These are phyloP conservation scores for Tylochromis polylepis DNA, from an alignment of 2,113 vertebrate genomes.

Conservation along the genomic window DNA sequence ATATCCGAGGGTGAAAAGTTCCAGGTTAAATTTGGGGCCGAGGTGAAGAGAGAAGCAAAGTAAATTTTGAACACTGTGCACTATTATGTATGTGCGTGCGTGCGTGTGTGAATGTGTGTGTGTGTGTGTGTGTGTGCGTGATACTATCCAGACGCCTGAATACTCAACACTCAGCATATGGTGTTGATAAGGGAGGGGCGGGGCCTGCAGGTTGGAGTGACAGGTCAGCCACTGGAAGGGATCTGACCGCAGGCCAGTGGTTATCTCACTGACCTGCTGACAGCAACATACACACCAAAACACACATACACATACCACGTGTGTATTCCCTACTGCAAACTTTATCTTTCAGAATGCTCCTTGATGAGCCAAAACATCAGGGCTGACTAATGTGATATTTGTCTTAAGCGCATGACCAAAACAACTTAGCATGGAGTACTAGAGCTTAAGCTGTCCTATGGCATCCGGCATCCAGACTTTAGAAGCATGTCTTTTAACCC, in stretches of 20 bases:
- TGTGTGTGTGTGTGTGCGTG: background rate
- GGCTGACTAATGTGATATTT: background rate
- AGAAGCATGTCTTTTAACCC: background rate
- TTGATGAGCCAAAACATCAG: background rate
- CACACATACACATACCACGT: background rate
- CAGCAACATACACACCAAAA: background rate
- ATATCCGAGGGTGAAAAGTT: constrained; percentile 9
- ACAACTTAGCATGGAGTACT: background rate
- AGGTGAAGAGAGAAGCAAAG: background rate
- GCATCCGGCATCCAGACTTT: background rate
- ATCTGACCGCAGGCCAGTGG: constrained; percentile 28
- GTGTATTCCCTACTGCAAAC: background rate
- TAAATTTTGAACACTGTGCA: background rate
- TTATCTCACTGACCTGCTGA: constrained; percentile 47
- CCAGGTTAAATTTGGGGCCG: background rate
- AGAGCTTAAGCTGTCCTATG: background rate
- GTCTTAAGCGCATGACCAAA: background rate
- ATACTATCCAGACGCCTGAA: constrained; percentile 46
- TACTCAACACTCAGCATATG: constrained; percentile 40
- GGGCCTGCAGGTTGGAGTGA: constrained; percentile 24
- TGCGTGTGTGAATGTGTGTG: background rate
- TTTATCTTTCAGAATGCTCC: background rate
- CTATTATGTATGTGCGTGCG: background rate
- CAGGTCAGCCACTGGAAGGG: constrained; percentile 23
- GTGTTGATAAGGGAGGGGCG: constrained; percentile 32